Conservation (phyloP, 2,113 vertebrate species). For the Istiophorus platypterus region DNA sequence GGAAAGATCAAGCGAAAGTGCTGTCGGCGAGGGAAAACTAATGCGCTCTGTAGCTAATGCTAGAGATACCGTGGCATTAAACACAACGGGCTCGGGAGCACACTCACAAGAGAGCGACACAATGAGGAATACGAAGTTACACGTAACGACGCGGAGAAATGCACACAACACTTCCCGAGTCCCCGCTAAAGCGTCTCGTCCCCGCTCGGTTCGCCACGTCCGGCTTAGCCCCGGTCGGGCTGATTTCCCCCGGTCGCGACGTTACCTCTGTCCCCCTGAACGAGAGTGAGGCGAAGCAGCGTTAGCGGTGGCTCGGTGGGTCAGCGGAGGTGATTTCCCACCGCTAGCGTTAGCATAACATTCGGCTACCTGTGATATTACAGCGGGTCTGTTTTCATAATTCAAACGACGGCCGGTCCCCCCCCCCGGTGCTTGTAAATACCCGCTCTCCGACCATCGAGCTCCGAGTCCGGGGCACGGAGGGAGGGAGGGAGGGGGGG, state of each 20-base stretch:
- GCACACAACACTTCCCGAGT: constrained; percentile 60
- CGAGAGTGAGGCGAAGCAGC: constrained; percentile 50
- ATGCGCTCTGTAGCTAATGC: constrained; percentile 37
- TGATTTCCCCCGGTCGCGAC: no score
- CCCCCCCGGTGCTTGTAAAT: background rate
- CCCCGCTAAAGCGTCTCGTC: constrained; percentile 31
- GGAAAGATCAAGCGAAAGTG: constrained; percentile 24
- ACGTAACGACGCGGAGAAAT: constrained; percentile 54
- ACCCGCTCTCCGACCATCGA: background rate
- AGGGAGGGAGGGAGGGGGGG: no score
- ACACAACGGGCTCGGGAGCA: constrained; percentile 3
- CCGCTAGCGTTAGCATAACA: constrained; percentile 70
- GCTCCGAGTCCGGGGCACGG: background rate
- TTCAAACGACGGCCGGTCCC: background rate
- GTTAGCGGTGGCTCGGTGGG: constrained; percentile 60
- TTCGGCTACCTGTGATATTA: constrained; percentile 14
- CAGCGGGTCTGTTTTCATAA: background rate
- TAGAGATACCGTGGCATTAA: constrained; percentile 5
- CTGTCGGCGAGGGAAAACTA: constrained; percentile 25
- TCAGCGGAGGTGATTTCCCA: constrained; percentile 58
- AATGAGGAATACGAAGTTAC: constrained; percentile 70
- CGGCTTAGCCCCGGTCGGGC: no score
- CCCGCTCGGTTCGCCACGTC: background rate
- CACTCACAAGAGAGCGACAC: constrained; percentile 28
- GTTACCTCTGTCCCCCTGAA: constrained; percentile 6